Conservation (phyloP, 53 echinoderm and acorn worm species). For the Mesocentrotus franciscanus region DNA sequence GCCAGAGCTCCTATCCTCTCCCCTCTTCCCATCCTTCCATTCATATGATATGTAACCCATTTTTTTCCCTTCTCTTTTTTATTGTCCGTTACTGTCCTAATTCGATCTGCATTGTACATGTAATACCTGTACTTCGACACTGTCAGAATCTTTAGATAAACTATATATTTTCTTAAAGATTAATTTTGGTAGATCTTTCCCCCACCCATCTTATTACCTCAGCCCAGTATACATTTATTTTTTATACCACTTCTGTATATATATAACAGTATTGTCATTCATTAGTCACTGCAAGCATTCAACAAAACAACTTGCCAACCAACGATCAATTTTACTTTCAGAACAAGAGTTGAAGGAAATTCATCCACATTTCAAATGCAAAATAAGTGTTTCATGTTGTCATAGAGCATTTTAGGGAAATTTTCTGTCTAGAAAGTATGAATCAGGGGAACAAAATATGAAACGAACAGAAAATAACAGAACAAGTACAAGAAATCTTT, state of each 20-base stretch:
- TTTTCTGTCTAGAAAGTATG: too few relatives aligned
- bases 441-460: too few relatives aligned
- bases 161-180: too few relatives aligned
- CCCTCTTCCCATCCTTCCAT: neutral
- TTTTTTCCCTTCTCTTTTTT: too few relatives aligned
- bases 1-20: too few relatives aligned
- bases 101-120: too few relatives aligned
- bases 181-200: neutral
- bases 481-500: too few relatives aligned
- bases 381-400: neutral
- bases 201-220: neutral
- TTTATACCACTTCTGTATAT: neutral
- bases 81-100: too few relatives aligned
- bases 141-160: too few relatives aligned
- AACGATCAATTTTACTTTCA: neutral
- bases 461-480: too few relatives aligned
- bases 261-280: neutral
- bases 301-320: conserved; percentile 21
- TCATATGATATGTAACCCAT: too few relatives aligned
- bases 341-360: conserved; percentile 15
- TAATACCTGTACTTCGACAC: too few relatives aligned
- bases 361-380: neutral
- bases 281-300: neutral
- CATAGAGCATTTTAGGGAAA: neutral
- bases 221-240: neutral